Evolutionary conservation across 2,888 invertebrate genomes (phyloP).

Genomic region (Lasioglossum lativentre): DNA sequence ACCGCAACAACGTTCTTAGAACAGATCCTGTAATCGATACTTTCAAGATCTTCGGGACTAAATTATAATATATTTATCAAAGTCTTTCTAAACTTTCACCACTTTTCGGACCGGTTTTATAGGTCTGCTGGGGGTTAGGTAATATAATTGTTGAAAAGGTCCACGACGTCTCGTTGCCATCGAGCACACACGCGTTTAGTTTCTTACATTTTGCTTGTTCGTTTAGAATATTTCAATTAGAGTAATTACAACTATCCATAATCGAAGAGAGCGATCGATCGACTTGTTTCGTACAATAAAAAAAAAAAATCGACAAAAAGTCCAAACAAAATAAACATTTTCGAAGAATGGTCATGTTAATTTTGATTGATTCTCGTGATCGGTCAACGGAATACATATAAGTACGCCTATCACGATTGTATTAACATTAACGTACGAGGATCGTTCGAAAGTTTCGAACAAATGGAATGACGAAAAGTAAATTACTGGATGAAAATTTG

Average conservation of each 20-base stretch:
- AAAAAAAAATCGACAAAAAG: background rate
- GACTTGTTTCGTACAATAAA: background rate
- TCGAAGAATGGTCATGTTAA: background rate
- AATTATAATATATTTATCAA: background rate
- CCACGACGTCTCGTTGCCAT: background rate
- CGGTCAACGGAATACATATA: background rate
- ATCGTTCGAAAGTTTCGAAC: conserved; percentile 7
- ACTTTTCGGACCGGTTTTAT: background rate
- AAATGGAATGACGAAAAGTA: too few relatives aligned
- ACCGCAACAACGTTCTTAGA: too few relatives aligned
- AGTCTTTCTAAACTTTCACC: background rate
- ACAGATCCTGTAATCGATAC: too few relatives aligned
- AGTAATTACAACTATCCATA: conserved; percentile 41
- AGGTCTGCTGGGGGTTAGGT: too few relatives aligned
- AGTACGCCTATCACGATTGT: conserved; percentile 10
- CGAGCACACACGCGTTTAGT: background rate
- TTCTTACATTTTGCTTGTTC: background rate
- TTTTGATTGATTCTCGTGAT: background rate
- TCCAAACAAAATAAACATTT: background rate
- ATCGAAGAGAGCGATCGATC: conserved; percentile 19
- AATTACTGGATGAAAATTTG: too few relatives aligned
- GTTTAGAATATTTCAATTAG: conserved; percentile 39
- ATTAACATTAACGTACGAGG: conserved; percentile 37
- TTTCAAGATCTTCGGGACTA: background rate
- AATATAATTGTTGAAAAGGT: background rate